These are phyloP conservation scores for Lucilia cuprina DNA, from an alignment of 1,140 invertebrate species.

Conservation along the genomic window DNA sequence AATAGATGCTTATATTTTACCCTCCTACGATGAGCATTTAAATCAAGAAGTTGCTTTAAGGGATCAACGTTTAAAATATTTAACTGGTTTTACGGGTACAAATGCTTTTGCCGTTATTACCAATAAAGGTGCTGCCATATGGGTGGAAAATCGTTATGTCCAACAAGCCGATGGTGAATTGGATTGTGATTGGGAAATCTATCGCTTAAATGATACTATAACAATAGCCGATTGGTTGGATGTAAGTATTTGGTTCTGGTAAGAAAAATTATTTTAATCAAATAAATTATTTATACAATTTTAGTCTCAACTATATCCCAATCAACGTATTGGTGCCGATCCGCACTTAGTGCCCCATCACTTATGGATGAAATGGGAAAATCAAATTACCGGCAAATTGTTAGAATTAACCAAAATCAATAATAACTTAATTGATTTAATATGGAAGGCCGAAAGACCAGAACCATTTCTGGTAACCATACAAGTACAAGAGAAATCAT, in stretches of 20 bases:
- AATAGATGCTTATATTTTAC: constrained; percentile 78
- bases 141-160: constrained; percentile 90
- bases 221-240: constrained; percentile 71
- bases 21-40: constrained; percentile 81
- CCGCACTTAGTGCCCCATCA: constrained; percentile 73
- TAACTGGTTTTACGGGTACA: constrained; percentile 88
- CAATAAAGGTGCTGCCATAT: constrained; percentile 76
- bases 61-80: constrained; percentile 81
- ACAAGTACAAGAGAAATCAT: constrained; percentile 63
- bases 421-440: constrained; percentile 80
- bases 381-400: constrained; percentile 66
- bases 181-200: constrained; percentile 82
- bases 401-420: constrained; percentile 71
- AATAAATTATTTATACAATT: constrained; percentile 41
- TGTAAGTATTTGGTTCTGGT: constrained; percentile 47
- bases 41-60: constrained; percentile 73
- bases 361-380: constrained; percentile 70
- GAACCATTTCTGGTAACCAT: constrained; percentile 67
- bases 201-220: constrained; percentile 73
- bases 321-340: constrained; percentile 81
- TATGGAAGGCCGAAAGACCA: constrained; percentile 76
- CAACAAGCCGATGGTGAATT: constrained; percentile 77
- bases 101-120: constrained; percentile 83
- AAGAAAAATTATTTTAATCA: not conserved
- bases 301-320: constrained; percentile 69